These are phyloP conservation scores for Daktulosphaira vitifoliae DNA, from an alignment of 1,140 invertebrate species.

Conservation along the genomic window DNA sequence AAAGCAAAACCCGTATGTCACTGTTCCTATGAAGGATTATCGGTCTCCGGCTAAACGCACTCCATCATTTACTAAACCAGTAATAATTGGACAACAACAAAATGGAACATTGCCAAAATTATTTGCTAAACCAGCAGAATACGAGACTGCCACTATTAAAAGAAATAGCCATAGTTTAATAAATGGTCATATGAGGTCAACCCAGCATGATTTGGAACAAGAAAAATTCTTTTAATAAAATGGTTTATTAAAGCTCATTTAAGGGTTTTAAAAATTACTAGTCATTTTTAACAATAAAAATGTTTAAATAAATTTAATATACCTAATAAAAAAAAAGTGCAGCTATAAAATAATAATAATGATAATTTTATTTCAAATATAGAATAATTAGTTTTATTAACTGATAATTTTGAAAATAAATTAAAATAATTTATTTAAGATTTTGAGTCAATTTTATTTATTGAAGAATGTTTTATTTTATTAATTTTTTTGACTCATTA, in stretches of 20 bases:
- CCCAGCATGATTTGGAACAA: slow-evolving; percentile 47
- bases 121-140: slow-evolving; percentile 61
- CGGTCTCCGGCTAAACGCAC: slow-evolving; percentile 39
- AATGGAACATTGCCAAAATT: slow-evolving; percentile 52
- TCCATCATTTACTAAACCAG: slow-evolving; percentile 39
- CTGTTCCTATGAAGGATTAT: slow-evolving; percentile 66
- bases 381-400: no score
- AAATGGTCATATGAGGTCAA: slow-evolving; percentile 47
- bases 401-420: no score
- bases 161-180: slow-evolving; percentile 59
- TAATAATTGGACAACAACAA: slow-evolving; percentile 29
- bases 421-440: no score
- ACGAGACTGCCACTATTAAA: slow-evolving; percentile 67
- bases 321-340: no score
- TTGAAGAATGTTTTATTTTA: no score
- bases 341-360: no score
- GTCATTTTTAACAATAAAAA: no score
- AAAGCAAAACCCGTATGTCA: slow-evolving; percentile 72
- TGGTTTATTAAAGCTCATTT: not conserved
- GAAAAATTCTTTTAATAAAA: slow-evolving; percentile 48
- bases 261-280: no score
- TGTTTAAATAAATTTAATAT: no score
- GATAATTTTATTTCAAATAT: no score
- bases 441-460: no score
- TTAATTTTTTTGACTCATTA: no score